phyloP scores from a whole-genome alignment of 92 coral and sea anemone genomes.

The Zoanthus gigantus region DNA sequence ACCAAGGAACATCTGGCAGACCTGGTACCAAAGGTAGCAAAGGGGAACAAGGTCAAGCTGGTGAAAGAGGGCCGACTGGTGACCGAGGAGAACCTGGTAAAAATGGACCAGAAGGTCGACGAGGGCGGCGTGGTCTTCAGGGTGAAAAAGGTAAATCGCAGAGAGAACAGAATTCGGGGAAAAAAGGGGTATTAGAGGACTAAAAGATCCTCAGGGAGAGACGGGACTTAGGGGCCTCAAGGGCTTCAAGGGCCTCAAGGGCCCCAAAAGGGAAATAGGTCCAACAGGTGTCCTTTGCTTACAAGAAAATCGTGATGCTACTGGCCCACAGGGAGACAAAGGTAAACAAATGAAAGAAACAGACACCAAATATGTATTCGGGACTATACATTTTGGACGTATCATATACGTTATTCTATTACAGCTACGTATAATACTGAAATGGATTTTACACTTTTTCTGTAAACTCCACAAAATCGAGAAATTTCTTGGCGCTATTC shows the following conservation, averaged over 20 bases:
- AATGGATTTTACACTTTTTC: too few species aligned
- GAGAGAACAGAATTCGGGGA: too few species aligned
- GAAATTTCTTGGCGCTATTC: too few species aligned
- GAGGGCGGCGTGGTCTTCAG: conserved; percentile 8
- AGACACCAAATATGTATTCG: background rate
- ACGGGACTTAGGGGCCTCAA: too few species aligned
- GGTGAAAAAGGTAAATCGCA: background rate
- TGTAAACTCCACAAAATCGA: too few species aligned
- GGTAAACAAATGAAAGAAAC: background rate
- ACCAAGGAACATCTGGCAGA: background rate
- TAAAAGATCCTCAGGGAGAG: background rate
- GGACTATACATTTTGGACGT: background rate
- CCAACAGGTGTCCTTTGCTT: background rate
- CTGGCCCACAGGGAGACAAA: background rate
- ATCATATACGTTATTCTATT: background rate
- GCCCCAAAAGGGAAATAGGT: background rate
- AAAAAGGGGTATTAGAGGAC: background rate
- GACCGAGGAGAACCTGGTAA: conserved; percentile 16
- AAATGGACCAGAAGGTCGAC: background rate
- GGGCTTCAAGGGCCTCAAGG: too few species aligned
- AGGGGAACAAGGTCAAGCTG: background rate
- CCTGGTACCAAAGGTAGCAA: background rate
- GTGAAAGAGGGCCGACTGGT: too few species aligned
- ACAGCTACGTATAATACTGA: background rate
- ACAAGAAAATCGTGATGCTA: conserved; percentile 3